Conservation (phyloP, 2,113 vertebrate species). For the Pungitius pungitius region DNA sequence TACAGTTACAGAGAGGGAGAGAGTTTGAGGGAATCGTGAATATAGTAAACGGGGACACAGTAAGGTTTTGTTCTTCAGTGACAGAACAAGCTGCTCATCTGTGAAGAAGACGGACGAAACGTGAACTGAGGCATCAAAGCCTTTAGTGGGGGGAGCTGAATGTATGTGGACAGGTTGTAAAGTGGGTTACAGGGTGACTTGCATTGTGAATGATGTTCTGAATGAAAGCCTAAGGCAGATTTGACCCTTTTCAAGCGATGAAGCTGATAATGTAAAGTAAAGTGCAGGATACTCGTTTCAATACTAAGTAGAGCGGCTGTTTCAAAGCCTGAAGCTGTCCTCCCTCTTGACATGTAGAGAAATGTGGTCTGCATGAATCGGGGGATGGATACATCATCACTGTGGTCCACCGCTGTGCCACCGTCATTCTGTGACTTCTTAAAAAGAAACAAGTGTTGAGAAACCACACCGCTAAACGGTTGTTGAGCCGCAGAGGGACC, state of each 20-base stretch:
- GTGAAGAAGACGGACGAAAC: background rate
- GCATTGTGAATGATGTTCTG: constrained; percentile 15
- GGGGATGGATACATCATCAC: constrained; percentile 37
- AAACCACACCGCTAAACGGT: constrained; percentile 25
- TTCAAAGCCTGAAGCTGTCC: constrained; percentile 10
- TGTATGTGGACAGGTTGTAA: constrained; percentile 41
- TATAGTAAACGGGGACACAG: constrained; percentile 13
- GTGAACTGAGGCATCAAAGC: background rate
- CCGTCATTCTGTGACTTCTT: constrained; percentile 23
- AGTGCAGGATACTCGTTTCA: background rate
- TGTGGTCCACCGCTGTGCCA: constrained; percentile 51
- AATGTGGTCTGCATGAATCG: constrained; percentile 19
- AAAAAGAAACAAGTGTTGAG: background rate
- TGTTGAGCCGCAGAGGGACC: constrained; percentile 66
- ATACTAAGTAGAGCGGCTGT: constrained; percentile 54
- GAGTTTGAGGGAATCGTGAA: constrained; percentile 14
- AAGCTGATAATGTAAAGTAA: constrained; percentile 19
- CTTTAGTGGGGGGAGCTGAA: constrained; percentile 42
- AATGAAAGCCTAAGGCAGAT: background rate
- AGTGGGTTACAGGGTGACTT: constrained; percentile 32
- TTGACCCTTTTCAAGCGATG: background rate
- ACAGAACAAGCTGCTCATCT: background rate
- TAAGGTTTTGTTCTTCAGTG: constrained; percentile 5
- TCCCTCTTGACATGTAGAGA: constrained; percentile 13
- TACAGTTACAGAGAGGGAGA: constrained; percentile 16